phyloP scores from a whole-genome alignment of 2,113 vertebrate genomes.

The Onychostruthus taczanowskii region DNA sequence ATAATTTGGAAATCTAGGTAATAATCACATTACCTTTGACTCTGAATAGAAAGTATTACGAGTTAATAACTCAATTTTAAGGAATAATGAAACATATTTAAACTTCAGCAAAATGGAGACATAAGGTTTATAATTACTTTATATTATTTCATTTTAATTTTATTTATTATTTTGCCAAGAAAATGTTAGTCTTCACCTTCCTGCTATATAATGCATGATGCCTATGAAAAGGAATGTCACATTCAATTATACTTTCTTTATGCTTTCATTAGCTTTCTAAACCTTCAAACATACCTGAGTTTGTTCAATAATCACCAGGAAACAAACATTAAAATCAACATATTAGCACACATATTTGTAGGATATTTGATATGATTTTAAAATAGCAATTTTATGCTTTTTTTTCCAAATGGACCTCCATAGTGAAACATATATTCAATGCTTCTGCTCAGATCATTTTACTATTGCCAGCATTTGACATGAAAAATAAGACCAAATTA shows the following conservation, averaged over 20 bases:
- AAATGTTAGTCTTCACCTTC: background rate
- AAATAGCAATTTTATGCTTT: background rate
- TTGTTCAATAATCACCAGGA: background rate
- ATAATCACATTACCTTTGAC: background rate
- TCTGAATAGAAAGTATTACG: background rate
- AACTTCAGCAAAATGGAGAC: background rate
- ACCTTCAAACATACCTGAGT: background rate
- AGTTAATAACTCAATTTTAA: background rate
- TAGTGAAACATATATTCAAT: background rate
- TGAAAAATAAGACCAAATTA: background rate
- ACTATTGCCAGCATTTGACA: background rate
- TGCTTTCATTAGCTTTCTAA: background rate
- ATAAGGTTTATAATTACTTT: background rate
- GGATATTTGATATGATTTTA: background rate
- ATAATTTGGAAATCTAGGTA: background rate
- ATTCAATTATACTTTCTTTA: background rate
- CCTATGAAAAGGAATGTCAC: background rate
- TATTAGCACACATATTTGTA: background rate
- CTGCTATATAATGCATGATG: background rate
- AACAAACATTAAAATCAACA: background rate
- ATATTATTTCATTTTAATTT: background rate
- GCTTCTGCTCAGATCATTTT: background rate
- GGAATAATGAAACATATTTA: background rate
- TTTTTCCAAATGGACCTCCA: background rate
- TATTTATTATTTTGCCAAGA: background rate